These are phyloP conservation scores for Nothobranchius kuhntae DNA, from an alignment of 2,113 vertebrate genomes.

Conservation along the genomic window DNA sequence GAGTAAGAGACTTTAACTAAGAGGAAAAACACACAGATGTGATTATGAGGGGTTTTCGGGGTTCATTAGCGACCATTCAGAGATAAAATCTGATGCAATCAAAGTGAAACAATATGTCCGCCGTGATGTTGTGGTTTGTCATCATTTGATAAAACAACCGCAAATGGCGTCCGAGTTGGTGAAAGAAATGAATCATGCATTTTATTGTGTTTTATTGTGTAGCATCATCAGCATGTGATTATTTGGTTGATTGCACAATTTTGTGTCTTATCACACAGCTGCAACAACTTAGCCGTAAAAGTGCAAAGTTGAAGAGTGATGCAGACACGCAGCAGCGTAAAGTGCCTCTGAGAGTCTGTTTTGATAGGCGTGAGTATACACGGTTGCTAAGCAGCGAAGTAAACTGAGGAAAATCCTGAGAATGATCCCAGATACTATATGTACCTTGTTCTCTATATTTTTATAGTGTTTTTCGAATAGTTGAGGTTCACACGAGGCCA, in stretches of 20 bases:
- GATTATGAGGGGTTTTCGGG: slow-evolving; percentile 11
- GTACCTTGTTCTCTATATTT: neutral
- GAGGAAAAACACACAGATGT: slow-evolving; percentile 8
- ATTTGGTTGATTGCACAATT: slow-evolving; percentile 10
- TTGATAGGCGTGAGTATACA: slow-evolving; percentile 47
- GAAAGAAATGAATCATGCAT: neutral
- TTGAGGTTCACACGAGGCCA: neutral
- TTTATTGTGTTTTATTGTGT: slow-evolving; percentile 35
- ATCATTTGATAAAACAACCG: slow-evolving; percentile 16
- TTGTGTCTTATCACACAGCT: slow-evolving; percentile 52
- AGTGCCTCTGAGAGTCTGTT: slow-evolving; percentile 29
- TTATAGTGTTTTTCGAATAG: neutral
- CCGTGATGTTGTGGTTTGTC: neutral
- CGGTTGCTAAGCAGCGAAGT: slow-evolving; percentile 49
- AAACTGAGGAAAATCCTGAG: slow-evolving; percentile 15
- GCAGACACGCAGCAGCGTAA: slow-evolving; percentile 3
- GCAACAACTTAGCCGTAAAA: slow-evolving; percentile 36
- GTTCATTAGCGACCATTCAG: neutral
- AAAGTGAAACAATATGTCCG: slow-evolving; percentile 11
- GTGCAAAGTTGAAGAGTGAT: slow-evolving; percentile 16
- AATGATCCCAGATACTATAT: neutral
- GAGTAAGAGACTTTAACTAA: slow-evolving; percentile 44
- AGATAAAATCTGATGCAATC: neutral
- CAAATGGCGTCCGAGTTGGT: neutral
- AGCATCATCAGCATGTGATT: slow-evolving; percentile 19